A percentile compares a stretch with the other conserved stretches of the same genome.
Conservation (phyloP, 1,140 invertebrate species). For the Pseudomyrmex sp. region DNA sequence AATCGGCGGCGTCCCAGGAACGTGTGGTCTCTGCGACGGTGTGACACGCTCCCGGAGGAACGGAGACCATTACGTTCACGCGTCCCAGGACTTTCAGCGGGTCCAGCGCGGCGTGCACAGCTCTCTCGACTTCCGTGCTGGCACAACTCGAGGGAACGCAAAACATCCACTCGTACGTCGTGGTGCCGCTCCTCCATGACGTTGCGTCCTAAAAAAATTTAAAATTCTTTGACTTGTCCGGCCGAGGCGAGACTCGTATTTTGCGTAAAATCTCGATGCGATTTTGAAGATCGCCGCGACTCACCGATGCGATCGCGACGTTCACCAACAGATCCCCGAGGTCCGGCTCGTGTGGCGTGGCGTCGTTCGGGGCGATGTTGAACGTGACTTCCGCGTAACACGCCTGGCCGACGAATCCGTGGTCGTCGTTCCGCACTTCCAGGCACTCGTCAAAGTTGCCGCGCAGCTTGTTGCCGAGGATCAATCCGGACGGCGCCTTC, state of each 20-base stretch:
- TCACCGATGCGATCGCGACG: slow-evolving; percentile 76
- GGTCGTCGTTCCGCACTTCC: slow-evolving; percentile 68
- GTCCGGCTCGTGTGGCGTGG: slow-evolving; percentile 53
- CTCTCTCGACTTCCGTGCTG: slow-evolving; percentile 68
- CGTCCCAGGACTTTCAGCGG: slow-evolving; percentile 72
- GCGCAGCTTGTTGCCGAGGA: slow-evolving; percentile 84
- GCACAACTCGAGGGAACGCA: slow-evolving; percentile 79
- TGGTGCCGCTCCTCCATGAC: slow-evolving; percentile 59
- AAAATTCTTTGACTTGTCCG: background rate
- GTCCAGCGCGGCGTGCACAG: slow-evolving; percentile 72
- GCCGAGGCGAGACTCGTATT: background rate
- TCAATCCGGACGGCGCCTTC: slow-evolving; percentile 82
- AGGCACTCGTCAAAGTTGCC: slow-evolving; percentile 86
- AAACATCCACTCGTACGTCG: slow-evolving; percentile 78
- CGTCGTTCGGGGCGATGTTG: slow-evolving; percentile 63
- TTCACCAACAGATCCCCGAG: slow-evolving; percentile 73
- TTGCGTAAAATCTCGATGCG: background rate
- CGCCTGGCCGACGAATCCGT: slow-evolving; percentile 76
- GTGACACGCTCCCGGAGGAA: slow-evolving; percentile 70
- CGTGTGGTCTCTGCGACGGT: slow-evolving; percentile 60
- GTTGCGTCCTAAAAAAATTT: slow-evolving; percentile 53
- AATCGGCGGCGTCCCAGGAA: slow-evolving; percentile 70
- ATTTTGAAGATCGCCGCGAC: slow-evolving; percentile 19
- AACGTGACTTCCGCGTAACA: slow-evolving; percentile 76
- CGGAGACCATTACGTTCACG: slow-evolving; percentile 71